Evolutionary conservation across 2,113 vertebrate species (phyloP).

Genomic region (Leuciscus idus): DNA sequence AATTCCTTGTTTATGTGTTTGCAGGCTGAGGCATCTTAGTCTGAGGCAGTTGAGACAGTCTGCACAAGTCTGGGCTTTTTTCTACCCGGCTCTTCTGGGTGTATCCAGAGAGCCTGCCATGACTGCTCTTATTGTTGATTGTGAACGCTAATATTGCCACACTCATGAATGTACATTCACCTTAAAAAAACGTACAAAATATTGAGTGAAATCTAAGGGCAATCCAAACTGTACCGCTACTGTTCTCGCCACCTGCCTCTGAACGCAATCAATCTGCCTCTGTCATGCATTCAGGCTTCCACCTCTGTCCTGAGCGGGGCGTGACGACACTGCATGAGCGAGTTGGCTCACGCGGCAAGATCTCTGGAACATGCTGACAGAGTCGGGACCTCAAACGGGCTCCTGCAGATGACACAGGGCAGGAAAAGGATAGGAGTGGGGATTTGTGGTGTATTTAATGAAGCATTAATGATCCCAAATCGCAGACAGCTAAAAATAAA

Average conservation of each 20-base stretch:
- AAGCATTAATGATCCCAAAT: constrained; percentile 64
- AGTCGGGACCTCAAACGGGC: constrained; percentile 31
- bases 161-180: constrained; percentile 51
- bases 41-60: constrained; percentile 41
- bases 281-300: not conserved
- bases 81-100: constrained; percentile 55
- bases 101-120: constrained; percentile 57
- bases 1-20: constrained; percentile 64
- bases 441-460: constrained; percentile 67
- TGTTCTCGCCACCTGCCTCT: constrained; percentile 53
- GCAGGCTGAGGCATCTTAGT: constrained; percentile 64
- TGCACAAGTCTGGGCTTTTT: constrained; percentile 56
- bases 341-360: not conserved
- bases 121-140: constrained; percentile 59
- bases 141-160: constrained; percentile 54
- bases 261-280: constrained; percentile 20
- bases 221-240: constrained; percentile 30
- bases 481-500: constrained; percentile 58
- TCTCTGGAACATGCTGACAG: not conserved
- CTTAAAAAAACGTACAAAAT: constrained; percentile 38
- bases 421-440: constrained; percentile 52
- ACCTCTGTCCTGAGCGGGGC: not conserved
- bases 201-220: not conserved
- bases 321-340: constrained; percentile 43
- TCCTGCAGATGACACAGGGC: constrained; percentile 55